Evolutionary conservation across 2,888 invertebrate species (phyloP).

Genomic region (Brenthis daphne): DNA sequence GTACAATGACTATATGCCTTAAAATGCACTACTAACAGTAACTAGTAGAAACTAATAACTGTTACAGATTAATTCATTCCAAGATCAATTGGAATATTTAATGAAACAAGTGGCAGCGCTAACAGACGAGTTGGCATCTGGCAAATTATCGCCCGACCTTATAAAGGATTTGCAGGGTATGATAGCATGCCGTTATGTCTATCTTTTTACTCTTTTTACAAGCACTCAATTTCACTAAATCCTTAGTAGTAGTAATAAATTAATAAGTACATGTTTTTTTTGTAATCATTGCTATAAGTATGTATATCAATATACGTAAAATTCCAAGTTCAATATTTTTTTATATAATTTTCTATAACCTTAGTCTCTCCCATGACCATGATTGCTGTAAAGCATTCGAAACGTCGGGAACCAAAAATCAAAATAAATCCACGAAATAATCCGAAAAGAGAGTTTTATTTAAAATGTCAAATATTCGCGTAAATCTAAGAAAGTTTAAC

Average conservation of each 20-base stretch:
- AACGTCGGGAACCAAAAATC: too few species aligned
- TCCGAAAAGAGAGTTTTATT: too few species aligned
- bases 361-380: too few species aligned
- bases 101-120: slow-evolving; percentile 57
- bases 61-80: slow-evolving; percentile 70
- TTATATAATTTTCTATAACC: too few species aligned
- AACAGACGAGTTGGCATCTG: slow-evolving; percentile 45
- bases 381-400: too few species aligned
- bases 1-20: not conserved
- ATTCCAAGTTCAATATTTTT: too few species aligned
- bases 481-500: too few species aligned
- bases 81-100: slow-evolving; percentile 74
- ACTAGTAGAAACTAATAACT: slow-evolving; percentile 1
- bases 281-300: too few species aligned
- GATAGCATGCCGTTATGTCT: not conserved
- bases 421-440: too few species aligned
- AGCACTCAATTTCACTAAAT: slow-evolving; percentile 1
- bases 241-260: slow-evolving; percentile 36
- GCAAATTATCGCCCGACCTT: slow-evolving; percentile 59
- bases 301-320: too few species aligned
- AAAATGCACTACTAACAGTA: not conserved
- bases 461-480: too few species aligned
- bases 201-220: not conserved
- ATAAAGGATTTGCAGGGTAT: slow-evolving; percentile 69
- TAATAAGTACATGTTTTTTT: too few species aligned